Conservation (phyloP, 2,888 invertebrate species). For the Amitus sp. region DNA sequence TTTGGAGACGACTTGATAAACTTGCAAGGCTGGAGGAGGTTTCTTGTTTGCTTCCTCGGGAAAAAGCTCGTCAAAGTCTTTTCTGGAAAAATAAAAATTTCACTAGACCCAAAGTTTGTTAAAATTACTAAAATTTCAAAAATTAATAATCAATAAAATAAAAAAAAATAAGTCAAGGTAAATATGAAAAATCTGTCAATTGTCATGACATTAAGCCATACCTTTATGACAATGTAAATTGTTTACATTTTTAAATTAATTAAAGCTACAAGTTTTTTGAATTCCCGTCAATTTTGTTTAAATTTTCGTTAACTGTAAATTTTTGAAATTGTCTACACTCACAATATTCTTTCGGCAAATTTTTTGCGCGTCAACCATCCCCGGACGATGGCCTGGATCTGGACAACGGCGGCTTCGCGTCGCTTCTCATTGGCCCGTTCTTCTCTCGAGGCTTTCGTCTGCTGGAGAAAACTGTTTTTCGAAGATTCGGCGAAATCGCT, state of each 20-base stretch:
- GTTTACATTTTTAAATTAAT: too few species aligned
- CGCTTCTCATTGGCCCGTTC: constrained; percentile 88
- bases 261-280: too few species aligned
- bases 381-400: constrained; percentile 79
- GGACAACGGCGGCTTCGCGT: constrained; percentile 77
- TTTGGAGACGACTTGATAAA: constrained; percentile 76
- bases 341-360: constrained; percentile 77
- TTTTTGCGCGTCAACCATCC: constrained; percentile 78
- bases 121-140: neutral
- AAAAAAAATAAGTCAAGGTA: too few species aligned
- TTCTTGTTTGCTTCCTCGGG: constrained; percentile 66
- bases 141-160: neutral
- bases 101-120: too few species aligned
- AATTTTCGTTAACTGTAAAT: too few species aligned
- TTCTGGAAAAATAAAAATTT: constrained; percentile 66
- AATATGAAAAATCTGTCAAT: too few species aligned
- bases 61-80: constrained; percentile 80
- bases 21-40: constrained; percentile 73
- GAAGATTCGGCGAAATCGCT: constrained; percentile 73
- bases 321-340: neutral
- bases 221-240: too few species aligned
- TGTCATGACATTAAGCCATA: too few species aligned
- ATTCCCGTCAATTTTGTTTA: too few species aligned
- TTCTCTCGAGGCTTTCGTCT: constrained; percentile 90
- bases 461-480: constrained; percentile 85